phyloP scores from a whole-genome alignment of 2,113 vertebrate species.

The Nymphicus hollandicus region DNA sequence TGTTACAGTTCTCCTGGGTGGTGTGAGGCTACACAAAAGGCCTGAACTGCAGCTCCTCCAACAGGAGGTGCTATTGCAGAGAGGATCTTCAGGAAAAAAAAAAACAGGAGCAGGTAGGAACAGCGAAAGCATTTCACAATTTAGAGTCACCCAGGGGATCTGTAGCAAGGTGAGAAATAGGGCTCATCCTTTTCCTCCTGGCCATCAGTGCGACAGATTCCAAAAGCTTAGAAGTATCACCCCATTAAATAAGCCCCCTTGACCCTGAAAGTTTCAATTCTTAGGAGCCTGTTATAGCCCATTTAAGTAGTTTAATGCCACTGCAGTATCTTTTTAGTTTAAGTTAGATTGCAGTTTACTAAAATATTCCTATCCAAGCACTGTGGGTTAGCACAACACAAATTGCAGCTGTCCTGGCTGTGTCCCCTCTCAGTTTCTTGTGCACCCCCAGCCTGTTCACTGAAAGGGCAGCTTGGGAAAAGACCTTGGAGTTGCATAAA shows the following conservation, averaged over 20 bases:
- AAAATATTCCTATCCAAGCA: accelerated
- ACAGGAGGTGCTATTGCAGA: not conserved
- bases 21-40: not conserved
- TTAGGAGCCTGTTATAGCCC: not conserved
- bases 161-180: not conserved
- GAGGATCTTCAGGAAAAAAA: not conserved
- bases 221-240: not conserved
- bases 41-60: not conserved
- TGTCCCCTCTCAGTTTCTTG: not conserved
- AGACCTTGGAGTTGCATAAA: not conserved
- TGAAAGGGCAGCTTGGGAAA: not conserved
- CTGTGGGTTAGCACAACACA: not conserved
- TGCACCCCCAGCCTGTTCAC: not conserved
- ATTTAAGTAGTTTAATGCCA: not conserved
- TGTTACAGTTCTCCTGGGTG: not conserved
- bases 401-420: not conserved
- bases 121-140: not conserved
- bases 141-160: not conserved
- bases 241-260: not conserved
- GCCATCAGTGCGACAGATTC: not conserved
- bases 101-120: not conserved
- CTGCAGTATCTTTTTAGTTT: not conserved
- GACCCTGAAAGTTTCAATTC: not conserved
- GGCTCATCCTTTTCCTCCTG: not conserved
- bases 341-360: not conserved